Conservation (phyloP, 2,888 invertebrate species). For the Cantharis rustica region DNA sequence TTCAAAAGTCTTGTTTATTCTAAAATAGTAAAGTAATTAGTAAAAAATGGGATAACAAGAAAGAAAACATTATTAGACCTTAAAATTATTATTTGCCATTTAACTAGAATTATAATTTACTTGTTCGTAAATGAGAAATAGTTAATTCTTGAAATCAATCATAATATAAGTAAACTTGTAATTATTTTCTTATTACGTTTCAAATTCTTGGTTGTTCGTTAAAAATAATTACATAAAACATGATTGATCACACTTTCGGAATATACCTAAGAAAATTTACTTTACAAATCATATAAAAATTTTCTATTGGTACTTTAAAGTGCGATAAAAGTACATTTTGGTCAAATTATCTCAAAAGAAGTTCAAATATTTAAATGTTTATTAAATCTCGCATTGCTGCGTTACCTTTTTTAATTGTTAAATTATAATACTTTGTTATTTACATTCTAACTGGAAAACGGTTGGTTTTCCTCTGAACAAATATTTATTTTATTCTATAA, state of each 20-base stretch:
- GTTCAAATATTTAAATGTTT: not conserved
- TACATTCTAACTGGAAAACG: not conserved
- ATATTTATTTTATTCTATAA: not conserved
- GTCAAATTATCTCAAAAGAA: not conserved
- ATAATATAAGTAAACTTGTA: not conserved
- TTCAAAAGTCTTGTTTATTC: no score
- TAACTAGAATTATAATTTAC: no score
- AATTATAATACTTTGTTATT: not conserved
- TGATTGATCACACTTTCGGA: not conserved
- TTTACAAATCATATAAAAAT: not conserved
- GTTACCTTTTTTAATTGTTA: not conserved
- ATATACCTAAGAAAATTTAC: not conserved
- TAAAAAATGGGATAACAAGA: no score
- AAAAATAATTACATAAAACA: not conserved
- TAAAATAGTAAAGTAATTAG: no score
- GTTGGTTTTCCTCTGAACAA: not conserved
- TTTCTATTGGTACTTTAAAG: not conserved
- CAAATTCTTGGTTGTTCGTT: not conserved
- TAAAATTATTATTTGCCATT: no score
- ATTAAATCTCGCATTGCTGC: not conserved
- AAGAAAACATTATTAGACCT: no score
- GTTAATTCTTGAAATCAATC: not conserved
- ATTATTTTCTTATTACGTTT: not conserved
- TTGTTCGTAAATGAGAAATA: no score
- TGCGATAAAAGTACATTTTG: not conserved